phyloP scores from a whole-genome alignment of 2,797 vertebrate genomes.

The Pelodytes ibericus region DNA sequence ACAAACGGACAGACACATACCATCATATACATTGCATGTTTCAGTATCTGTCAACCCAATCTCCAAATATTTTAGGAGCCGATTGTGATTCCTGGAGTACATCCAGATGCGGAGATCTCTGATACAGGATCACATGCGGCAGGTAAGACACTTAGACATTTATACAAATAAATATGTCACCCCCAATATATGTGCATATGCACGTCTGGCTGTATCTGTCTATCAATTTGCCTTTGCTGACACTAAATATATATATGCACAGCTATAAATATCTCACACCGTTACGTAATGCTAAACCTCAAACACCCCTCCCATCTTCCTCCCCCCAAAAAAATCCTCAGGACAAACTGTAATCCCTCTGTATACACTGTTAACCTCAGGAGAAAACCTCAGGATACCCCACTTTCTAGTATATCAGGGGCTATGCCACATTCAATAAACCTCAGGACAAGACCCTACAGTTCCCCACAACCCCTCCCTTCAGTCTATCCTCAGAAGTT shows the following conservation, averaged over 20 bases:
- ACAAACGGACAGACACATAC: constrained; percentile 9
- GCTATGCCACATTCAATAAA: constrained; percentile 32
- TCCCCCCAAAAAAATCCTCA: background rate
- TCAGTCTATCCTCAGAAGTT: constrained; percentile 36
- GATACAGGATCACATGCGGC: constrained; percentile 12
- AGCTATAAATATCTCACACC: background rate
- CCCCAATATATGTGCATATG: background rate
- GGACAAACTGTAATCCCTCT: constrained; percentile 15
- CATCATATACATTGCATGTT: constrained; percentile 8
- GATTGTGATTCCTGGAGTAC: constrained; percentile 21
- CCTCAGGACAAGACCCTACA: constrained; percentile 33
- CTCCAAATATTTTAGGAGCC: background rate
- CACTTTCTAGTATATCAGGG: constrained; percentile 40
- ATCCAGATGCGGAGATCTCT: background rate
- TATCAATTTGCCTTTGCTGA: background rate
- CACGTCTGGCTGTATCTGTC: background rate
- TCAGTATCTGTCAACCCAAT: constrained; percentile 22
- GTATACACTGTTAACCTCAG: constrained; percentile 39
- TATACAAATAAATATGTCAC: background rate
- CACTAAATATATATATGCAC: background rate
- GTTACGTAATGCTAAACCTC: background rate
- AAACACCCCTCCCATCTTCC: background rate
- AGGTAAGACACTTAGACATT: constrained; percentile 25
- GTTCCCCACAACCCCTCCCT: constrained; percentile 27
- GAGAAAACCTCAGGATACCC: constrained; percentile 45